A percentile compares a stretch with the other conserved stretches of the same genome.
Conservation (phyloP, 2,888 invertebrate genomes). For the Polydrusus cervinus region DNA sequence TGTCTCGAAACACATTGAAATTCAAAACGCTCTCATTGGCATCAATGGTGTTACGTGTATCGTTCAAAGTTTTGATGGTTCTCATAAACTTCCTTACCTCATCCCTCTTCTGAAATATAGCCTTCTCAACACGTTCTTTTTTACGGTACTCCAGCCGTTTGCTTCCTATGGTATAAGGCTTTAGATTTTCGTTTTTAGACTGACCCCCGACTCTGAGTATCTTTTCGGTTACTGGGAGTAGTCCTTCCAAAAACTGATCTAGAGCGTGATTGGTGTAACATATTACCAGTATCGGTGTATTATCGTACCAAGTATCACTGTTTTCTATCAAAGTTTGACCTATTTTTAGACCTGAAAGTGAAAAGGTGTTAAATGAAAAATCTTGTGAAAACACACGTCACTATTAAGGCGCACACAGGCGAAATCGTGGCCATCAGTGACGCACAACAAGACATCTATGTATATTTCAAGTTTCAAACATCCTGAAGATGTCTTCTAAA, state of each 20-base stretch:
- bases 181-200: slow-evolving; percentile 76
- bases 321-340: slow-evolving; percentile 46
- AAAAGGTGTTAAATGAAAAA: no score
- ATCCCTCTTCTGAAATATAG: slow-evolving; percentile 24
- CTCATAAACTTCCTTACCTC: slow-evolving; percentile 42
- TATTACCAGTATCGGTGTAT: slow-evolving; percentile 81
- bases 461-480: no score
- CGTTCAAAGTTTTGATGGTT: not conserved
- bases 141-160: not conserved
- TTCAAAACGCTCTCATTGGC: slow-evolving; percentile 64
- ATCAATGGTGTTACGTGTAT: not conserved
- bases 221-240: slow-evolving; percentile 75
- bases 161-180: slow-evolving; percentile 70
- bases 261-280: slow-evolving; percentile 91
- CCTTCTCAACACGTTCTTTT: slow-evolving; percentile 29
- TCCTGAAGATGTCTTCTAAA: no score
- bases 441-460: no score
- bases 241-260: slow-evolving; percentile 87
- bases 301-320: slow-evolving; percentile 65
- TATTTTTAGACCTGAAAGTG: slow-evolving; percentile 46
- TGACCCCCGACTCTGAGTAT: slow-evolving; percentile 83
- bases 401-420: no score
- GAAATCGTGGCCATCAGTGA: no score
- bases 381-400: no score
- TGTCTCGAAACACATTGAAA: slow-evolving; percentile 60